Evolutionary conservation across 2,888 invertebrate genomes (phyloP).

Genomic region (Disparrhopalites patrizii): DNA sequence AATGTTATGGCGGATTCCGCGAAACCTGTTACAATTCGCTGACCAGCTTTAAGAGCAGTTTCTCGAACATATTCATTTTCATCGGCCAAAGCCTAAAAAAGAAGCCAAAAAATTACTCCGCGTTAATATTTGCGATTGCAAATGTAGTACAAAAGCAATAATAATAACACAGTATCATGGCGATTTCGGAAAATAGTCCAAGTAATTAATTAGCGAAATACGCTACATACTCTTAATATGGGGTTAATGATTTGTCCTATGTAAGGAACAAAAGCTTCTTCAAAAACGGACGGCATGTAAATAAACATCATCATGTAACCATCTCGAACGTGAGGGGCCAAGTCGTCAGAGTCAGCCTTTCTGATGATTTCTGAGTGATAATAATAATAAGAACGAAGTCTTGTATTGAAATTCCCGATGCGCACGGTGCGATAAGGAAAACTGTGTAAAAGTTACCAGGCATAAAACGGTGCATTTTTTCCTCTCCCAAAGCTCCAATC

Average conservation of each 20-base stretch:
- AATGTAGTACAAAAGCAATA: not conserved
- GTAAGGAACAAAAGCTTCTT: conserved; percentile 90
- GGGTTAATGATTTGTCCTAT: conserved; percentile 96
- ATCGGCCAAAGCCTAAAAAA: conserved; percentile 78
- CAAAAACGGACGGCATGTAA: conserved; percentile 97
- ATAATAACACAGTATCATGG: not conserved
- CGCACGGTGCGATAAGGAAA: too few species aligned
- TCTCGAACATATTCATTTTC: conserved; percentile 98
- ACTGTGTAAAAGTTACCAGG: conserved; percentile 64
- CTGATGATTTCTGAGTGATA: conserved; percentile 72
- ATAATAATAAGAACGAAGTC: not conserved
- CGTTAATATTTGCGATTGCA: not conserved
- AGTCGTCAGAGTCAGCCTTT: conserved; percentile 86
- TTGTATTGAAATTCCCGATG: not conserved
- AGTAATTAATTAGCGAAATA: not conserved
- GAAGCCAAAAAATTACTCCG: too few species aligned
- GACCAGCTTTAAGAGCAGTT: conserved; percentile 93
- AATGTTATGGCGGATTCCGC: conserved; percentile 91
- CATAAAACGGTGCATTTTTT: conserved; percentile 94
- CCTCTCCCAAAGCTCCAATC: conserved; percentile 90
- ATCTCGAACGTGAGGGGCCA: conserved; percentile 95
- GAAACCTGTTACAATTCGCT: conserved; percentile 92
- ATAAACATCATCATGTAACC: conserved; percentile 99
- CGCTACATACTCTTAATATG: conserved; percentile 68
- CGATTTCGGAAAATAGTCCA: not conserved